Base-by-base conservation (phyloP, 2,888 invertebrate genomes). In the Labia minor region DNA sequence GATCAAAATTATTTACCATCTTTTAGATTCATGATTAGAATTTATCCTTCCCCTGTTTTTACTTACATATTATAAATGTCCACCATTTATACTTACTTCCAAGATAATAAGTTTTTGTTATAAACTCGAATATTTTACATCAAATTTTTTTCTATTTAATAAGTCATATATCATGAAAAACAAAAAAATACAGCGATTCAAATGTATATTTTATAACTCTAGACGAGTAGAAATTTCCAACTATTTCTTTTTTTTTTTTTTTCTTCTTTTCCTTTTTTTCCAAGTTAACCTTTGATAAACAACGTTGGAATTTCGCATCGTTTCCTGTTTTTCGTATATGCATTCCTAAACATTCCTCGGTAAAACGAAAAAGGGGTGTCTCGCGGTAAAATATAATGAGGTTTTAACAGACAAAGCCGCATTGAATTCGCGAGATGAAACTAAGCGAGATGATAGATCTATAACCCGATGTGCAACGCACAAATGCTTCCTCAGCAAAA, bases 401-500 rank as follows among this genome's bases (percentile, higher is more conserved):
- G 49, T 3, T 14, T 49, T 49, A 49, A 49, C 8, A 49, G 49
- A 49, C 49, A 49, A 49, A 49, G 8, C 49, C 16, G 49, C 16
- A 2, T 11, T 3, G 3, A 49, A 3, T 8, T 49, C n/a, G 4
- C 3, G 14, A 49, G 14, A 49, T 4, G 14, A 49, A 49, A 16
- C 49, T 49, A n/a, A 4, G 2, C 14, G 49, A 16, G 8, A 11
- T 33, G 33, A 33, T 33, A 33, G 6, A 33, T 33, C 6, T 33
- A 33, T 11, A 49, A 8, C 8, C 26, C 26, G n/a, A 49, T 16
- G 14, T n/a, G n/a, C n/a, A n/a, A n/a, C n/a, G n/a, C n/a, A n/a
- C n/a, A 49, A 49, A 49, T 49, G 49, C 49, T 49, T 49, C 16
- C 49, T 49, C 49, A 49, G 49, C 49, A 49, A 49, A 49, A 49